Base-by-base conservation (phyloP, 2,888 invertebrate genomes). In the Drosophila niveifrons region DNA sequence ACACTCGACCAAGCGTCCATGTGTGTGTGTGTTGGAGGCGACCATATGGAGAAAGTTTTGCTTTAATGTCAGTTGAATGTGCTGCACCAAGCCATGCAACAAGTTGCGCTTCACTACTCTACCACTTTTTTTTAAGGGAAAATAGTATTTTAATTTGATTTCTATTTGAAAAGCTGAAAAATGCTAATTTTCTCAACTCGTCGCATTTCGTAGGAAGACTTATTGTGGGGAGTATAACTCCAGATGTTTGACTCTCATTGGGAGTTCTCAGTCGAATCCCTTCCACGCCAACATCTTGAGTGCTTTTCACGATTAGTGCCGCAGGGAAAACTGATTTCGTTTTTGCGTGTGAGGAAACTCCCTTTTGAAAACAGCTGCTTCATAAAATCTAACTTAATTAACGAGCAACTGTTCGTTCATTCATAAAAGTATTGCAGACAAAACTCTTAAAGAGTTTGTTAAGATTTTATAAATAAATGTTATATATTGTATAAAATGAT, bases 51-150 rank as follows among this genome's bases (percentile, higher is more conserved):
- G 15, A 56, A 36, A 44, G 15, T 56, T 62, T 4, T 29, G 46
- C 65, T 52, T 59, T 58, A 65, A 65, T 39, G 28, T 7, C 51
- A 39, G 15, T 44, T 44, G 44, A 29, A 63, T 41, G 18, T 43
- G 43, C 51, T 10, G 2, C 31, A 31, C 3, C 31, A 36, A 51
- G 18, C 31, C 31, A 36, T 51, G 61, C 62, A 62, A 53, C 61
- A 61, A 52, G 61, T 52, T 47, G 41, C 1, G 15, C 31, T 3
- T 34, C 23, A 4, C 18, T 18, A 4, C 18, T 4, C 23, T 23
- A 23, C 31, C 3, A 23, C 17, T 23, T 7, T 31, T 7, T 31
- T n/a, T 13, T 44, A 13, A 2, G 18, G 31, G 34, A 3, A 34
- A 56, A 34, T 36, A 9, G 23, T 9, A 47, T 39, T 51, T 18